Evolutionary conservation across 2,888 invertebrate genomes (phyloP).

Genomic region (Allygus modestus): DNA sequence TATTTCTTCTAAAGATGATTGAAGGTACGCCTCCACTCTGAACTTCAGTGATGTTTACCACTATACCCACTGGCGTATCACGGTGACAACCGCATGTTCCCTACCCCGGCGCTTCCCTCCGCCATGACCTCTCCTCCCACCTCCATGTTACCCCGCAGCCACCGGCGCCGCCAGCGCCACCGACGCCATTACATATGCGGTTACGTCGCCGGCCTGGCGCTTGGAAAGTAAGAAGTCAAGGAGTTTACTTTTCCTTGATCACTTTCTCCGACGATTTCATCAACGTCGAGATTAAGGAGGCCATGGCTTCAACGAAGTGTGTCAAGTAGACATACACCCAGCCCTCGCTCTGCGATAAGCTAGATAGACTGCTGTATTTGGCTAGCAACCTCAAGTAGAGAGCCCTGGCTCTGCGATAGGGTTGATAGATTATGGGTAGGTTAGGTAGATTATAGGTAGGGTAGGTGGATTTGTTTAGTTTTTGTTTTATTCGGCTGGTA

Average conservation of each 20-base stretch:
- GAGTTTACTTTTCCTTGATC: slow-evolving; percentile 58
- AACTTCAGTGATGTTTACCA: too few relatives aligned
- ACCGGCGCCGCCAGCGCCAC: background rate
- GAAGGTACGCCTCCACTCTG: too few relatives aligned
- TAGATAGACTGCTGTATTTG: background rate
- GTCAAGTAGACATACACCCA: slow-evolving; percentile 43
- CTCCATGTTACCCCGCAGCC: background rate
- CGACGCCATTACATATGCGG: slow-evolving; percentile 45
- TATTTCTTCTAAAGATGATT: too few relatives aligned
- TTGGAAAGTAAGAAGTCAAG: slow-evolving; percentile 58
- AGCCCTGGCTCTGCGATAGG: background rate
- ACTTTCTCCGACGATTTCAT: slow-evolving; percentile 57
- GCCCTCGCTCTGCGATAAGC: background rate
- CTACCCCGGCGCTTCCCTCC: too few relatives aligned
- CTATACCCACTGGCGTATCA: too few relatives aligned
- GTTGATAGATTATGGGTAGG: background rate
- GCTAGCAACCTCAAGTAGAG: too few relatives aligned
- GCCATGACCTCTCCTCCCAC: too few relatives aligned
- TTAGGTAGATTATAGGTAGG: too few relatives aligned
- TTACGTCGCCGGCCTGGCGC: slow-evolving; percentile 31
- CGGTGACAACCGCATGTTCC: too few relatives aligned
- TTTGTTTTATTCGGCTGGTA: too few relatives aligned
- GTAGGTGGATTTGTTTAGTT: too few relatives aligned
- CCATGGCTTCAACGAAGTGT: slow-evolving; percentile 52
- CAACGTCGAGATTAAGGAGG: slow-evolving; percentile 52